Evolutionary conservation across 2,888 invertebrate genomes (phyloP), one percentile per base, ranked within the genome.

Genomic region (Oxycera nigricornis): DNA sequence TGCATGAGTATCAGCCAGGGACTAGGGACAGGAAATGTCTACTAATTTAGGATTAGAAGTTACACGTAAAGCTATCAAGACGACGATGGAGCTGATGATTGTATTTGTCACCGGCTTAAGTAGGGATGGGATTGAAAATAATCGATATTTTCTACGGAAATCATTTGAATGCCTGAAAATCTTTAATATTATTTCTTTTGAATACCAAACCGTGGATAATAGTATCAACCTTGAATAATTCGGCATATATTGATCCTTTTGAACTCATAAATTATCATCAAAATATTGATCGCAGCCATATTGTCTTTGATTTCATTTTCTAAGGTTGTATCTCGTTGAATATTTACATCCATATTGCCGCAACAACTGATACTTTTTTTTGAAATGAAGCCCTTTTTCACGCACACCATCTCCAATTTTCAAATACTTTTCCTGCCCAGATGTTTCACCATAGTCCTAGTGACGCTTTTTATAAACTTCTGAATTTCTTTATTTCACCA

Each of bases 381-480:
- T 39, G 39, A 39, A 39, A 39, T 39, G 39, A 39, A 39, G 14
- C 7, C 14, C 39, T 39, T 9, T 39, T 14, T 9, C 9, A 39
- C 7, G 14, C 9, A 39, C 7, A 39, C 7, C n/a, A n/a, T n/a
- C n/a, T n/a, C 55, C 17, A 3, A 24, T 55, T 11, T 24, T 24
- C 3, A 4, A 55, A 17, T 17, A 24, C 24, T 55, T 55, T 24
- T 22, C 24, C 55, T 55, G 20, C 24, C 55, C 55, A 39, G 22
- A 20, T 41, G 24, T 22, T 65, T 65, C 35, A 65, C 65, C 65
- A 41, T 65, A 65, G 41, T 65, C 65, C 65, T 26, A 14, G 65
- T 41, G 65, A 65, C 41, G 41, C 41, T 65, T 65, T 65, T 65
- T 65, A 22, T 41, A 22, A 26, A 65, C 65, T 11, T 65, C 17